Percentiles rank a stretch among this genome's conserved stretches.
These are phyloP conservation scores for Caranx ignobilis DNA, from an alignment of 2,113 vertebrate genomes.

Conservation along the genomic window DNA sequence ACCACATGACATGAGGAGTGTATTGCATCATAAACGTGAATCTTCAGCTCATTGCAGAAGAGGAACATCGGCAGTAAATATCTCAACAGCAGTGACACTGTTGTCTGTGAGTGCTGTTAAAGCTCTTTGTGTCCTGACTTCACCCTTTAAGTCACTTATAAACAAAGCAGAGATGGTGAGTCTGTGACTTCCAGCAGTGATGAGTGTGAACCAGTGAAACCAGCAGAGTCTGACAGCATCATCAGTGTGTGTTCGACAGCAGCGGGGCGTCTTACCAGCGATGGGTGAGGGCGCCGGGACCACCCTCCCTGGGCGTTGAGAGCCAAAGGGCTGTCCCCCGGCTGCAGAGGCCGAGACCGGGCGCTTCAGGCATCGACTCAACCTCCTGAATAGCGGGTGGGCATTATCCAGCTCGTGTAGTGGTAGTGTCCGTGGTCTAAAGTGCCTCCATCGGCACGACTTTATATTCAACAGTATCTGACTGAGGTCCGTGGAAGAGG, in stretches of 20 bases:
- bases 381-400: constrained; percentile 80
- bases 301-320: constrained; percentile 55
- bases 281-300: constrained; percentile 52
- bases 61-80: background rate
- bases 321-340: constrained; percentile 50
- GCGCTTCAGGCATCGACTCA: constrained; percentile 88
- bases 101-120: background rate
- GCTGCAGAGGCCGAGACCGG: constrained; percentile 57
- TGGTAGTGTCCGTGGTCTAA: constrained; percentile 98
- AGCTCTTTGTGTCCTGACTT: background rate
- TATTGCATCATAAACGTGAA: too few relatives aligned
- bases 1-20: too few relatives aligned
- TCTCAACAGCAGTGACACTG: background rate
- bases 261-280: constrained; percentile 63
- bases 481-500: constrained; percentile 92
- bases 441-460: constrained; percentile 98
- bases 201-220: background rate
- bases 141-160: background rate
- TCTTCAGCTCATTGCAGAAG: background rate
- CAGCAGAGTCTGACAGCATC: background rate
- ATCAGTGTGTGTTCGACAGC: background rate
- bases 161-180: background rate
- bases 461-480: constrained; percentile 97
- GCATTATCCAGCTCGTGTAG: constrained; percentile 86
- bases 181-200: background rate